Evolutionary conservation across 2,113 vertebrate species (phyloP), one percentile per base, ranked within the genome.

Genomic region (Atlantisia rogersi): DNA sequence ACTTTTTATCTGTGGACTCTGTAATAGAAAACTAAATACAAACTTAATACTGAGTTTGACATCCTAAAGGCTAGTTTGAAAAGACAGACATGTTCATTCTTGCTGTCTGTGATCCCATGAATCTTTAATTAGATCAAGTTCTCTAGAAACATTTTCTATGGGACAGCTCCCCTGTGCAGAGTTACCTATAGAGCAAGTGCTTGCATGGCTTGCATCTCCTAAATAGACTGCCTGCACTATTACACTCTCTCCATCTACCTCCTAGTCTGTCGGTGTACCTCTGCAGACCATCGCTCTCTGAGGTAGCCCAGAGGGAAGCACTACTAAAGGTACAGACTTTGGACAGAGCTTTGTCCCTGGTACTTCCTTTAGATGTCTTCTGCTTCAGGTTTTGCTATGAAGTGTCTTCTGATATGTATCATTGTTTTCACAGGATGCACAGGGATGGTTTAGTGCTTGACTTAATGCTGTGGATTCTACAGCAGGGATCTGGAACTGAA

Each of bases 41-140:
- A n/a, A 67, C 53, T 52, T 67, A 71, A 42, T 81, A 37, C 46
- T 50, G 50, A 78, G 42, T 68, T 52, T 60, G 75, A 35, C 4
- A 2, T 90, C 82, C 39, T 87, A 68, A 82, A 70, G 69, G 69
- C 9, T 7, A 39, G 42, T 68, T n/a, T 87, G 77, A 84, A 81
- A 63, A 92, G 64, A n/a, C n/a, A 58, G 29, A 48, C 70, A 1
- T 85, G 84, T 91, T 95, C 8, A 2, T 90, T 93, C 79, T 82
- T 93, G 90, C 71, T 3, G 1, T 73, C 67, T 86, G 50, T 65
- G 67, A 90, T 88, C 75, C 90, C 77, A 1, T n/a, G 8, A 94
- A 63, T 92, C 74, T 87, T 96, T 95, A 91, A 93, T 94, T 90
- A 90, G 88, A 50, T 82, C 63, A 77, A 48, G 53, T 82, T 91